Evolutionary conservation across 2,113 vertebrate species (phyloP), one percentile per base, ranked within the genome.

Genomic region (Ameiurus melas): DNA sequence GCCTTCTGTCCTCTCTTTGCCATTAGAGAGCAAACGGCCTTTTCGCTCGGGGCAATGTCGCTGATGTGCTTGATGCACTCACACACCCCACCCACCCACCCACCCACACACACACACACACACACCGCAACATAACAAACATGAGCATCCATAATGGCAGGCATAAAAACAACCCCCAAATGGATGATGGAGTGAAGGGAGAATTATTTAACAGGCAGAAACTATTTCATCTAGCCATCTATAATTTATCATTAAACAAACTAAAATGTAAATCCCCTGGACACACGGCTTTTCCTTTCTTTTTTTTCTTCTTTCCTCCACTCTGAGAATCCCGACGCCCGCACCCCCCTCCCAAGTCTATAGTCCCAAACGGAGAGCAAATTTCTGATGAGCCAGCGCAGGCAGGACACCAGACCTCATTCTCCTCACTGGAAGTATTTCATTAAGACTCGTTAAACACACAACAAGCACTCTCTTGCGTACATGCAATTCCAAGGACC

Each of bases 231-330:
- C 95, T 92, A 12, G 47, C 89, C 93, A 94, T 96, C 89, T 94
- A 96, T 96, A 94, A 96, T 96, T 94, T 92, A 95, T 95, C 92
- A 91, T 85, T 89, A 95, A 95, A 94, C 93, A 93, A 93, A 93
- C 94, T 92, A 92, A 92, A 93, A 95, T 95, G 93, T 95, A 95
- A 95, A 95, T 94, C 93, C 94, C 94, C 91, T 93, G 93, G 91
- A 90, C 92, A 93, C 86, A 83, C 91, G 84, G 91, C 93, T 92
- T 92, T 88, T 92, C 92, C 16, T 30, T n/a, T n/a, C 16, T 19
- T 55, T 17, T 79, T 79, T 79, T 6, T 2, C n/a, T 27, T n/a
- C 25, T 78, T 1, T 47, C 5, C 13, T 27, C 58, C 92, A 94
- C 92, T 92, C 91, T 89, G 91, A 93, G 95, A 93, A 92, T 14